Evolutionary conservation across 2,888 invertebrate genomes (phyloP).

Genomic region (Epinotia ramella): DNA sequence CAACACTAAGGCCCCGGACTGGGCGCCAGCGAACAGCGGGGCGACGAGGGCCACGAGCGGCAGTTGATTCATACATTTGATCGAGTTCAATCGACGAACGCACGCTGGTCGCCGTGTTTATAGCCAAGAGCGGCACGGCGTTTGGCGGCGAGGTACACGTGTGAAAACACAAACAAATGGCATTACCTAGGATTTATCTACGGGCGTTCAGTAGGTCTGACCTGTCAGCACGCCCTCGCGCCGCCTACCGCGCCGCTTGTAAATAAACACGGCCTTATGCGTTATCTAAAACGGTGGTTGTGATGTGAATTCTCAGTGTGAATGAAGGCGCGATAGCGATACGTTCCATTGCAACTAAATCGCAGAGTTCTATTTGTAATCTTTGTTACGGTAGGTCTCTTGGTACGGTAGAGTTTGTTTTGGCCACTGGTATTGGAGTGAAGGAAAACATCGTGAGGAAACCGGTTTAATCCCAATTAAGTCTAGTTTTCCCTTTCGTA

Average conservation of each 20-base stretch:
- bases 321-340: background rate
- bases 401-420: conserved; percentile 4
- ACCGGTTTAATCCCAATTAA: too few relatives aligned
- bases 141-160: background rate
- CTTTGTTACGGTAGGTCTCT: conserved; percentile 19
- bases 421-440: background rate
- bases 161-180: background rate
- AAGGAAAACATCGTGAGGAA: too few relatives aligned
- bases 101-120: too few relatives aligned
- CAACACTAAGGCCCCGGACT: conserved; percentile 8
- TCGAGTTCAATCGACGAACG: too few relatives aligned
- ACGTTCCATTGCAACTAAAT: conserved; percentile 2
- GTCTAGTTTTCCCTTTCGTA: too few relatives aligned
- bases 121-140: background rate
- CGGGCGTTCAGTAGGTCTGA: too few relatives aligned
- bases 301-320: background rate
- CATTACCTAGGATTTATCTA: background rate
- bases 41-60: too few relatives aligned
- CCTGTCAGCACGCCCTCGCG: background rate
- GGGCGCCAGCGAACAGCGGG: too few relatives aligned
- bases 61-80: too few relatives aligned
- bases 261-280: background rate
- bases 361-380: conserved; percentile 13
- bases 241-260: background rate
- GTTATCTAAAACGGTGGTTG: background rate